Evolutionary conservation across 2,113 vertebrate species (phyloP).

Genomic region (Setophaga coronata): DNA sequence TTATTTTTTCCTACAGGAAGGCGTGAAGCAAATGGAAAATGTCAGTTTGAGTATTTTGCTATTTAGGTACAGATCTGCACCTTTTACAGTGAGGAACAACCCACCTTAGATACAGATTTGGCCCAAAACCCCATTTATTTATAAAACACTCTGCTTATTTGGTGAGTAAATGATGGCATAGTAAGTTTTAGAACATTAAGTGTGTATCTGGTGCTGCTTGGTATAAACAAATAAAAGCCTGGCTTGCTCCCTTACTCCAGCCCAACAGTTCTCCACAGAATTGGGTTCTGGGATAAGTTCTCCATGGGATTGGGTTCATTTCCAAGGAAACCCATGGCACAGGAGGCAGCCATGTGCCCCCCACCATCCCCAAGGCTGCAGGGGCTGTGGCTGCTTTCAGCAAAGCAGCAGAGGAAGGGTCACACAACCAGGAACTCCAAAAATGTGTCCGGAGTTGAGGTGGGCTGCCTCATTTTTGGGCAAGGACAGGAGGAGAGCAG

Average conservation of each 20-base stretch:
- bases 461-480: too few species aligned
- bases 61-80: background rate
- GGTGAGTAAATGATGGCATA: background rate
- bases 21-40: background rate
- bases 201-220: background rate
- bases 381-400: background rate
- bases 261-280: background rate
- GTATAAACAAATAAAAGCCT: background rate
- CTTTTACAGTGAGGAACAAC: background rate
- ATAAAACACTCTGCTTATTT: background rate
- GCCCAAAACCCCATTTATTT: background rate
- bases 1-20: background rate
- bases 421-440: background rate
- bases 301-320: background rate
- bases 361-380: fast-evolving
- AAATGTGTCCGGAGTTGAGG: background rate
- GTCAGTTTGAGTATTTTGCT: background rate
- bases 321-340: background rate
- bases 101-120: background rate
- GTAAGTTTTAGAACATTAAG: background rate
- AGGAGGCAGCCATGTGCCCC: background rate
- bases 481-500: background rate
- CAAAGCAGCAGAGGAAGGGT: background rate
- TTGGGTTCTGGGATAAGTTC: background rate
- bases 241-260: background rate